Evolutionary conservation across 1,140 invertebrate species (phyloP), one percentile per base, ranked within the genome.

Genomic region (Glomeris maerens): DNA sequence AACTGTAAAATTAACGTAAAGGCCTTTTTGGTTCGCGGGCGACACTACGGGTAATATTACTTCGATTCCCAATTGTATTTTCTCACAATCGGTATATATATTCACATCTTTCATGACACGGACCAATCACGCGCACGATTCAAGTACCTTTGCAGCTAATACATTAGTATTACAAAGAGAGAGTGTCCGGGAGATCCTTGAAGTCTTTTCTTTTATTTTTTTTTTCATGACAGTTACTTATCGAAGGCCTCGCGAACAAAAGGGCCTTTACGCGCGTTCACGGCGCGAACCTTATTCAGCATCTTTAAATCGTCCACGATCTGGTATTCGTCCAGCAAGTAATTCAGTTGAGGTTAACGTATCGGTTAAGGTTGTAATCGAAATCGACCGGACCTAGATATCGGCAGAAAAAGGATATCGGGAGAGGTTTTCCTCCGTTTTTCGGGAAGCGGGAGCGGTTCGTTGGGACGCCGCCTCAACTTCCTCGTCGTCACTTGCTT

Each of bases 401-500:
- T 42, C 5, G 41, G 41, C 5, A 20, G 5, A 42, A 25, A 60
- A 64, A 69, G 67, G 65, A 71, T 71, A 68, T 68, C 63, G 49
- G 86, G 79, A 28, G 84, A 80, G 63, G 74, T 72, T 57, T 74
- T 68, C 27, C 74, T 54, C 36, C 73, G 57, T 81, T 93, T 64
- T 79, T 78, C 40, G 36, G 70, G 50, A 5, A 70, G 52, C 3
- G 90, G 90, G 13, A 87, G 74, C 0, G 91, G 91, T 64, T 96
- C 91, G 68, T 96, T 95, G 0, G 91, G 89, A 40, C 93, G 72
- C 51, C 92, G 71, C 3, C 93, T 71, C 20, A 96, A 67, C 70
- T 95, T 96, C 38, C 92, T 72, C 23, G 88, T 94, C 46, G 74
- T 75, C 2, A 73, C 69, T 10, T 77, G 70, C 53, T 77, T 78